Evolutionary conservation across 2,888 invertebrate species (phyloP).

Genomic region (Meta bourneti): DNA sequence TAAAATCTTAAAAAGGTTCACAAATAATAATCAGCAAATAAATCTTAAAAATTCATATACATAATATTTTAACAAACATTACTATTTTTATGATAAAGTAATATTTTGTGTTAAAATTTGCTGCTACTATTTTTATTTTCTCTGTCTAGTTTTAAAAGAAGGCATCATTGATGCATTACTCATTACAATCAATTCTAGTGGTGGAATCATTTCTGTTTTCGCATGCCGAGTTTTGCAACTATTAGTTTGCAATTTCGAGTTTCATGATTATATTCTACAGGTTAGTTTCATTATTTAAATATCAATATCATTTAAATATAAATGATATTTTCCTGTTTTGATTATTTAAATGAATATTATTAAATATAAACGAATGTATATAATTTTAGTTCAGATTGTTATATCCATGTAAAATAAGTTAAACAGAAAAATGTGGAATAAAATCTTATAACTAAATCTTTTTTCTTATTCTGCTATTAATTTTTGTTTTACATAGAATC

Average conservation of each 20-base stretch:
- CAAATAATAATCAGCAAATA: too few relatives aligned
- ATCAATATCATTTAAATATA: background rate
- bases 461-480: background rate
- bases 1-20: too few relatives aligned
- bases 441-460: background rate
- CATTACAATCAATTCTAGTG: slow-evolving; percentile 10
- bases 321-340: background rate
- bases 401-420: background rate
- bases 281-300: slow-evolving; percentile 26
- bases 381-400: background rate
- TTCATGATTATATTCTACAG: slow-evolving; percentile 64
- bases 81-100: too few relatives aligned
- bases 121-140: background rate
- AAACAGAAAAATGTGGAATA: background rate
- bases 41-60: too few relatives aligned
- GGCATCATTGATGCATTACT: slow-evolving; percentile 60
- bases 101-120: background rate
- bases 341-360: background rate
- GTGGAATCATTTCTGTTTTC: slow-evolving; percentile 62
- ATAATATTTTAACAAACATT: too few relatives aligned
- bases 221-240: slow-evolving; percentile 62
- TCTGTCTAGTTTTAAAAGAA: slow-evolving; percentile 56
- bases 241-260: slow-evolving; percentile 68
- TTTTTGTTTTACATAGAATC: slow-evolving; percentile 43
- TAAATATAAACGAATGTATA: background rate